These are phyloP conservation scores for Caenorhabditis sulstoni DNA, from an alignment of 2,888 invertebrate species.

Conservation along the genomic window DNA sequence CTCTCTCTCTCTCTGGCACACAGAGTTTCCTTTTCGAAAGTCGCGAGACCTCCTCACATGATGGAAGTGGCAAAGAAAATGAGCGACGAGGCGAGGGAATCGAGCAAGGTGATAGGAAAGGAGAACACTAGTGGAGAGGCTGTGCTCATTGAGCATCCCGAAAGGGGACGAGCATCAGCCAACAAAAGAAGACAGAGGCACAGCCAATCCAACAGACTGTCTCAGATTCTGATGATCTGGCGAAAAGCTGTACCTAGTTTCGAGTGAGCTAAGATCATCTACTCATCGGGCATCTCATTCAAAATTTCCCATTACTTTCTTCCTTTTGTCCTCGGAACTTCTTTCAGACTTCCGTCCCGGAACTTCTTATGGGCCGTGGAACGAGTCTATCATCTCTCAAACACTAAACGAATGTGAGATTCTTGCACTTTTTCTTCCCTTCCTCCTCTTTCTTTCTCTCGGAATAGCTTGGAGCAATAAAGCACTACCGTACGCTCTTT, in stretches of 20 bases:
- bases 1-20: constrained; percentile 19
- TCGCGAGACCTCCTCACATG: constrained; percentile 2
- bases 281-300: too few species aligned
- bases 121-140: too few species aligned
- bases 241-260: too few species aligned
- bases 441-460: neutral
- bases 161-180: neutral
- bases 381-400: neutral
- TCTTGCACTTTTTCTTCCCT: neutral
- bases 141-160: too few species aligned
- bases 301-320: too few species aligned
- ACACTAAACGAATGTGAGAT: constrained; percentile 32
- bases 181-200: neutral
- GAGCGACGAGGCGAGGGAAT: too few species aligned
- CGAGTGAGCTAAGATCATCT: too few species aligned
- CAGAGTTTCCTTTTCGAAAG: neutral
- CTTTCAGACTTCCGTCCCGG: neutral
- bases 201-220: too few species aligned
- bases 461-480: neutral
- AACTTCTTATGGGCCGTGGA: constrained; percentile 10
- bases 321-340: too few species aligned
- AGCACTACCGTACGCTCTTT: constrained; percentile 20
- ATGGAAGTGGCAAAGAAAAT: neutral
- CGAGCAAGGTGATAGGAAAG: too few species aligned
- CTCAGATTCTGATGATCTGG: too few species aligned